Conservation (phyloP, 2,797 vertebrate genomes). For the Simalia tracyae region DNA sequence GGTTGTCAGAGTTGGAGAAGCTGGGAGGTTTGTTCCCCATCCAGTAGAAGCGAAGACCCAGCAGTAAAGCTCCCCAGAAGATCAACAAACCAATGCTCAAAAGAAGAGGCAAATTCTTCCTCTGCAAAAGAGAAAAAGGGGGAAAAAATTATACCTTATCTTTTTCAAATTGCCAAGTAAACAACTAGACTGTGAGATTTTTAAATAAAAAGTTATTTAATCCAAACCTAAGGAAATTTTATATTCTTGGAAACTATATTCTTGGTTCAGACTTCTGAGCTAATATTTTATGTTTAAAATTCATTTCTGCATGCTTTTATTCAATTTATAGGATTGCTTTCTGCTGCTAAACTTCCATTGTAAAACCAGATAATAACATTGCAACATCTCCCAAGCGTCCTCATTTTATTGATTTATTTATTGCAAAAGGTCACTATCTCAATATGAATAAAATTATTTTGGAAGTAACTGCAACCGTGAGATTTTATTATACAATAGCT, state of each 20-base stretch:
- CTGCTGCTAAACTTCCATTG: not conserved
- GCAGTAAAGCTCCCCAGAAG: conserved; percentile 84
- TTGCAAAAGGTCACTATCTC: not conserved
- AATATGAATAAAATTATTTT: not conserved
- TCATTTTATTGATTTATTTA: not conserved
- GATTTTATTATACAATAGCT: not conserved
- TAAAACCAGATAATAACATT: not conserved
- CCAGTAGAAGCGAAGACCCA: conserved; percentile 93
- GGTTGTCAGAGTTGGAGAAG: conserved; percentile 99
- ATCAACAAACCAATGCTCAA: conserved; percentile 86
- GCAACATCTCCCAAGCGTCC: not conserved
- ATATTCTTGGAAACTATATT: not conserved
- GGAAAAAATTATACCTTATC: not conserved
- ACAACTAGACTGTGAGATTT: not conserved
- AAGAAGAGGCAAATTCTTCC: conserved; percentile 86
- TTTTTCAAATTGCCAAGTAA: not conserved
- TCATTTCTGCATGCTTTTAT: not conserved
- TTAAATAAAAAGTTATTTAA: not conserved
- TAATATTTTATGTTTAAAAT: conserved; percentile 1
- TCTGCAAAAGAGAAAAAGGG: conserved; percentile 75
- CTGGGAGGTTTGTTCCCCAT: conserved; percentile 99
- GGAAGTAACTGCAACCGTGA: not conserved
- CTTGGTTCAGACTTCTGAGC: not conserved
- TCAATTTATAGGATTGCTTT: not conserved
- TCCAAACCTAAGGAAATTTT: not conserved